Base-by-base conservation (phyloP, 2,888 invertebrate genomes). In the Machimus atricapillus region DNA sequence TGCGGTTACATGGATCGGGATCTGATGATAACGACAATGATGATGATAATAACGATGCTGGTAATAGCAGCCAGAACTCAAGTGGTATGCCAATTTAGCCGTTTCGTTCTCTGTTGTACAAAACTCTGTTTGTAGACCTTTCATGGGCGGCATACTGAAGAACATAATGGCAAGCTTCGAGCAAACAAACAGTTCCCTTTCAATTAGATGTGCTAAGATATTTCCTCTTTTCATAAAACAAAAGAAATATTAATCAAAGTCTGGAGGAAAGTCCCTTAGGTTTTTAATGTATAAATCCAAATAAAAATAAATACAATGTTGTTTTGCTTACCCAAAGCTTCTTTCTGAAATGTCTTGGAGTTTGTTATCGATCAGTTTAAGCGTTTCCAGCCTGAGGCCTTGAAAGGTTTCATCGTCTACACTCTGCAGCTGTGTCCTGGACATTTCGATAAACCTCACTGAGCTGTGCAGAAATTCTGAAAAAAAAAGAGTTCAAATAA, bases 341-440 rank as follows among this genome's bases (percentile, higher is more conserved):
- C 95, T 95, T 89, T 96, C 95, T 89, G 96, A 96, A 91, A 97
- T 95, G 92, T 95, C 95, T 92, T 96, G 95, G 90, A 97, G 94
- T 93, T 95, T 95, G 93, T 97, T 97, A 93, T 96, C 97, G 93
- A 96, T 96, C 91, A 97, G 93, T 90, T 97, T 95, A 89, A 97
- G 94, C 87, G 97, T 96, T 92, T 97, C 97, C 89, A 97, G 94
- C 90, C 95, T 94, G 90, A 96, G 93, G 89, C 95, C 96, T 89
- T 95, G 96, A 90, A 97, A 94, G 88, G 96, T 96, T 91, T 97
- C 97, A 90, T 96, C 96, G 90, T 97, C 96, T 90, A 97, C 94
- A 89, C 96, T 94, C 93, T 96, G 96, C 91, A 97, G 94, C 90
- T 96, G 95, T 88, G 97, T 96, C 92, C 96, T 96, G 89, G 96